A percentile compares a stretch with the other conserved stretches of the same genome.
Evolutionary conservation across 2,797 vertebrate species (phyloP).

Genomic region (Pipistrellus pygmaeus): DNA sequence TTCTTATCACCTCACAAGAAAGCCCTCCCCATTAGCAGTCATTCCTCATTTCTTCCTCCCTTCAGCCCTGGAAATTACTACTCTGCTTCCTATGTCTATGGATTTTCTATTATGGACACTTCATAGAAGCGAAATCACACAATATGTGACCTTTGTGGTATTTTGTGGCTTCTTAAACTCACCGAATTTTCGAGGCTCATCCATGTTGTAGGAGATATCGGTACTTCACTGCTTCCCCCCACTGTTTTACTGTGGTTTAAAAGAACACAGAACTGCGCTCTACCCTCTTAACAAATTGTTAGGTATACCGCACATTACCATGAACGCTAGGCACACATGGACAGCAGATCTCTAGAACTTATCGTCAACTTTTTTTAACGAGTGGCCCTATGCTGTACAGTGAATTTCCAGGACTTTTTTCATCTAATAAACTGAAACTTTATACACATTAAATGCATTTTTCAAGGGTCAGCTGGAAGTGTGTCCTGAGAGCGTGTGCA

Average conservation of each 20-base stretch:
- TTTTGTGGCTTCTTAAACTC: background rate
- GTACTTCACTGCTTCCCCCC: background rate
- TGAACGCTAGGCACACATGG: background rate
- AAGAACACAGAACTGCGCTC: background rate
- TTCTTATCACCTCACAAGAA: background rate
- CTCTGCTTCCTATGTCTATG: background rate
- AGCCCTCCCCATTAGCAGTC: background rate
- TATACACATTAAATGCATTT: background rate
- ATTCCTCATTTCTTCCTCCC: too few species aligned
- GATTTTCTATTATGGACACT: background rate
- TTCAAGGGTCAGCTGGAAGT: background rate
- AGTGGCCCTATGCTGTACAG: background rate
- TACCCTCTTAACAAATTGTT: background rate
- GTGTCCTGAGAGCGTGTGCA: background rate
- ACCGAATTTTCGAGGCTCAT: background rate
- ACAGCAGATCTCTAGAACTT: background rate
- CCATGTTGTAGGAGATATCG: background rate
- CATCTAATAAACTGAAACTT: background rate
- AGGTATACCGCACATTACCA: background rate
- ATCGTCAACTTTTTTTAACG: background rate
- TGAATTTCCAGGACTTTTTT: background rate
- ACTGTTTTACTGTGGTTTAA: background rate
- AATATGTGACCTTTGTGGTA: background rate
- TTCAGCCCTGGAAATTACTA: background rate
- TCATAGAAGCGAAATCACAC: background rate